A percentile compares a stretch with the other conserved stretches of the same genome.
These are phyloP conservation scores for Trachelipus rathkii DNA, from an alignment of 1,140 invertebrate species.

Conservation along the genomic window DNA sequence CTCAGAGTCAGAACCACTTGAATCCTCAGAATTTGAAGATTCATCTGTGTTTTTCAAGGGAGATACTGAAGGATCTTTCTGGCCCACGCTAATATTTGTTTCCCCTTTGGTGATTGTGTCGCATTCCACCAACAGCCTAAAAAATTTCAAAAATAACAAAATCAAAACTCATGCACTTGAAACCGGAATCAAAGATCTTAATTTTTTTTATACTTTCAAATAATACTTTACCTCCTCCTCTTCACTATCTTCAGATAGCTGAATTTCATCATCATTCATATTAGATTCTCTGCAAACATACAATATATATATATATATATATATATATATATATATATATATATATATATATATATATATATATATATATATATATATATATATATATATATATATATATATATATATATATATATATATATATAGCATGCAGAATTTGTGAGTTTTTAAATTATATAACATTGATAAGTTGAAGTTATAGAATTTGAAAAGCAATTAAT, in stretches of 20 bases:
- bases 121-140: too few relatives aligned
- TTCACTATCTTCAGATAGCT: not conserved
- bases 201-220: too few relatives aligned
- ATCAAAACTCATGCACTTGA: too few relatives aligned
- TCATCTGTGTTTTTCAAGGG: not conserved
- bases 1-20: not conserved
- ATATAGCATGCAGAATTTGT: too few relatives aligned
- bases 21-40: not conserved
- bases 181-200: too few relatives aligned
- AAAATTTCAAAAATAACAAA: too few relatives aligned
- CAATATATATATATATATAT: not conserved
- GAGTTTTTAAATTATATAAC: too few relatives aligned
- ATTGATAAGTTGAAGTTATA: too few relatives aligned
- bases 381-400: too few relatives aligned
- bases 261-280: not conserved
- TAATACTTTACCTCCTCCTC: not conserved
- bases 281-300: not conserved
- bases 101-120: too few relatives aligned
- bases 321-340: not conserved
- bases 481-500: too few relatives aligned
- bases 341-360: conserved; percentile 1
- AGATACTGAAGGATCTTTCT: not conserved
- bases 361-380: not conserved
- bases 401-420: too few relatives aligned
- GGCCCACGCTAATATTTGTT: not conserved